Percentiles rank a stretch among this genome's conserved stretches.
These are phyloP conservation scores for Drosophila flavopinicola DNA, from an alignment of 2,888 invertebrate genomes.

Conservation along the genomic window DNA sequence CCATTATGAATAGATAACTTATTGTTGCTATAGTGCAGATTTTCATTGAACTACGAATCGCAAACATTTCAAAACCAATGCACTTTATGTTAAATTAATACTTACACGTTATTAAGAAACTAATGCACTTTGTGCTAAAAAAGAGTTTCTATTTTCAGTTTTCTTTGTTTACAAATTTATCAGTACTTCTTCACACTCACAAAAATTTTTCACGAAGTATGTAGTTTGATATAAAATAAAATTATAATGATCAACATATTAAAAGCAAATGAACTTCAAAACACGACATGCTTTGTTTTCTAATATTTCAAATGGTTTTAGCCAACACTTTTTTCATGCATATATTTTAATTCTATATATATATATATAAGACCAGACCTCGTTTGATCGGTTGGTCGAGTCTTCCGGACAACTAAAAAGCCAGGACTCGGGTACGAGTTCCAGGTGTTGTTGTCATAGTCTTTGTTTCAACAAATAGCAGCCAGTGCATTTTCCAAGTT, in stretches of 20 bases:
- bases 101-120: conserved; percentile 32
- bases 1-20: neutral
- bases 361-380: no score
- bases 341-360: no score
- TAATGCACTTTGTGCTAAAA: conserved; percentile 48
- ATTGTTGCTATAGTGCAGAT: conserved; percentile 5
- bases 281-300: conserved; percentile 22
- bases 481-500: no score
- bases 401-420: no score
- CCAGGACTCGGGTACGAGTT: no score
- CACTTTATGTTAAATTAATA: neutral
- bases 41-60: neutral
- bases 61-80: neutral
- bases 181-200: conserved; percentile 33
- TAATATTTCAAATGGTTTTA: neutral
- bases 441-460: no score
- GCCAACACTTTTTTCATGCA: no score
- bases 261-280: neutral
- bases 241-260: conserved; percentile 18
- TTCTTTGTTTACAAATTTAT: conserved; percentile 22
- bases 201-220: conserved; percentile 51
- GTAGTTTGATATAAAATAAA: conserved; percentile 21
- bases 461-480: no score
- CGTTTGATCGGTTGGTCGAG: no score
- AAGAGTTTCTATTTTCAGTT: conserved; percentile 4